Evolutionary conservation across 2,888 invertebrate genomes (phyloP), one percentile per base, ranked within the genome.

Genomic region (Leucania comma): DNA sequence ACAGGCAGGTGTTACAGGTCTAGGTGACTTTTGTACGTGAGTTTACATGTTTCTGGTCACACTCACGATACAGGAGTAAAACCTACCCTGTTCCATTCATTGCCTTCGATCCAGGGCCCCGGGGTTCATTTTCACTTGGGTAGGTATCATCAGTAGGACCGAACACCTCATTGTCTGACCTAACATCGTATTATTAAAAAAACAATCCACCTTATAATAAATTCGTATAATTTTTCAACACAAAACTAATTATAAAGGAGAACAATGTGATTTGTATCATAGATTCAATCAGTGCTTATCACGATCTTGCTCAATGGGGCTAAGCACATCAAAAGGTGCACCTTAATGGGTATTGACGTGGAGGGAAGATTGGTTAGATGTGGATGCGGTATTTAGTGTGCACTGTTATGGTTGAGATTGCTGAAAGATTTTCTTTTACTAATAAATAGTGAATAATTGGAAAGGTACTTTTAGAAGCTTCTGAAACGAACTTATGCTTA

Each of bases 221-320:
- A 64, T 62, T 46, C 32, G 4, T 60, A 38, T 64, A 66, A 71
- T 68, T 78, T 73, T 78, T 68, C 61, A 63, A 80, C 54, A 60
- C 42, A 57, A 68, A 65, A 83, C 68, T 81, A 85, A 84, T 84
- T 84, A 82, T 75, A 70, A 73, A 68, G 46, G 54, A 75, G 78
- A 58, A 83, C 76, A 80, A 78, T 78, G 64, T 63, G 72, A 76
- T 78, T 68, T 72, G 62, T 81, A 79, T 62, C 83, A 50, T 63
- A 73, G 80, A 83, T 85, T 80, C 75, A 83, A 84, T 84, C 84
- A 72, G 61, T 20, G 46, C 71, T 75, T 85, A 86, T 85, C 86
- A 83, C 63, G 86, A 82, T 84, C 82, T 78, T 66, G 66, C 75
- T 74, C 79, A 80, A 81, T 82, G 80, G 68, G 71, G 80, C 77